phyloP scores from a whole-genome alignment of 2,797 vertebrate genomes.

The Eupleurogrammus muticus region DNA sequence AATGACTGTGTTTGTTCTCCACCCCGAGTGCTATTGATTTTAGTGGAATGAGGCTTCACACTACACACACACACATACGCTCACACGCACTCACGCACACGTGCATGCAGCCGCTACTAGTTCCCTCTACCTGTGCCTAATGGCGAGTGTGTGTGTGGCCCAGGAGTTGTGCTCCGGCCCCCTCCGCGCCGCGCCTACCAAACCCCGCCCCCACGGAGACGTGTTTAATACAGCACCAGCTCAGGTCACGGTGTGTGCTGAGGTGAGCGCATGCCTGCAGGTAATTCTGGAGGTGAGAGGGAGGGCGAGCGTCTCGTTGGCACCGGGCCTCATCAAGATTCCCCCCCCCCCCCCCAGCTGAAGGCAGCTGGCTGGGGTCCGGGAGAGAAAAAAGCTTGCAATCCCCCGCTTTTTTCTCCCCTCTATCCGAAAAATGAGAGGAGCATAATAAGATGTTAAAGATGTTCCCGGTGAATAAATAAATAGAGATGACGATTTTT shows the following conservation, averaged over 20 bases:
- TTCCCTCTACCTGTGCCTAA: slow-evolving; percentile 36
- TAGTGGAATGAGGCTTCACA: slow-evolving; percentile 42
- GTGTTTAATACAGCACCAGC: slow-evolving; percentile 36
- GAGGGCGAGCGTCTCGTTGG: slow-evolving; percentile 5
- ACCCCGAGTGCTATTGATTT: slow-evolving; percentile 75
- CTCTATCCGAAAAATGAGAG: slow-evolving; percentile 27
- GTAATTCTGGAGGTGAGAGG: slow-evolving; percentile 42
- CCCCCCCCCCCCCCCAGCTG: slow-evolving; percentile 28
- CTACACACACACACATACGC: slow-evolving; percentile 16
- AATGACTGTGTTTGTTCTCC: slow-evolving; percentile 70
- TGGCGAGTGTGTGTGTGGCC: slow-evolving; percentile 12
- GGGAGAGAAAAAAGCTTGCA: slow-evolving; percentile 30
- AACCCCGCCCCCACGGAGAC: slow-evolving; percentile 35
- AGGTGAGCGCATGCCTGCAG: slow-evolving; percentile 41
- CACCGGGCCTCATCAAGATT: slow-evolving; percentile 67
- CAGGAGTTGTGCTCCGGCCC: slow-evolving; percentile 5
- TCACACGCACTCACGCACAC: background rate
- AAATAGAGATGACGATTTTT: slow-evolving; percentile 42
- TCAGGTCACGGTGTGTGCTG: slow-evolving; percentile 42
- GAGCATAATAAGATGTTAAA: slow-evolving; percentile 37
- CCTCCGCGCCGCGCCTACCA: slow-evolving; percentile 18
- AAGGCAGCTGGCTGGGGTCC: slow-evolving; percentile 36
- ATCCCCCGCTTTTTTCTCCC: too few relatives aligned
- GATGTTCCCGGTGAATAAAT: slow-evolving; percentile 13
- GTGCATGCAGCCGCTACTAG: background rate